Conservation (phyloP, 2,113 vertebrate genomes). For the Phoenicopterus ruber region DNA sequence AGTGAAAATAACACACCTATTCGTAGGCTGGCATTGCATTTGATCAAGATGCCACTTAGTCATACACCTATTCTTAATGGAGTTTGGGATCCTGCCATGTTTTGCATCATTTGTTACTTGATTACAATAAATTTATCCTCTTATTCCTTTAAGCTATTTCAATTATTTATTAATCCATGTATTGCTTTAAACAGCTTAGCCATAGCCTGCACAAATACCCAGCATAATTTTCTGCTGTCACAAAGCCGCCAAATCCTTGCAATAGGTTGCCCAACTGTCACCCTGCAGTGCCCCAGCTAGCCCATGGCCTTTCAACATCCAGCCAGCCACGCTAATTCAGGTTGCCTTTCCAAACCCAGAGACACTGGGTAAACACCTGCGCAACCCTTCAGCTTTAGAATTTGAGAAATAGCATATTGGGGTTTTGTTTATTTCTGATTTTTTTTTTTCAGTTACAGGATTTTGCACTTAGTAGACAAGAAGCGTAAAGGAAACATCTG, state of each 20-base stretch:
- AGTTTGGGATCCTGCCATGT: not conserved
- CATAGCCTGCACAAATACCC: not conserved
- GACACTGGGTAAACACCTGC: not conserved
- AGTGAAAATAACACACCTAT: not conserved
- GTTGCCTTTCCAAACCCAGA: not conserved
- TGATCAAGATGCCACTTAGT: not conserved
- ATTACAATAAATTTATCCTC: not conserved
- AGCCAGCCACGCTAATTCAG: accelerated
- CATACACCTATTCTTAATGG: not conserved
- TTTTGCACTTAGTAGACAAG: not conserved
- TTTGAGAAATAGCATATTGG: not conserved
- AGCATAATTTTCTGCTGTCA: not conserved
- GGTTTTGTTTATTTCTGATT: not conserved
- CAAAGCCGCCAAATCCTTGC: not conserved
- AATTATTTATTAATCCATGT: not conserved
- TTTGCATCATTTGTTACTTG: not conserved
- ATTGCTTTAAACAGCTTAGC: slow-evolving; percentile 2
- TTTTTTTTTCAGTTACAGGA: not conserved
- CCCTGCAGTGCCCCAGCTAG: not conserved
- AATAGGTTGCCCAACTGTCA: not conserved
- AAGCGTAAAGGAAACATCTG: not conserved
- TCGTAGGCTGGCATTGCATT: not conserved
- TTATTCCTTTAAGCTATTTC: not conserved
- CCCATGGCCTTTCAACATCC: not conserved
- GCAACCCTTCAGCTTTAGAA: not conserved